These are phyloP conservation scores for Chorisops tibialis DNA, from an alignment of 2,888 invertebrate genomes.

Conservation along the genomic window DNA sequence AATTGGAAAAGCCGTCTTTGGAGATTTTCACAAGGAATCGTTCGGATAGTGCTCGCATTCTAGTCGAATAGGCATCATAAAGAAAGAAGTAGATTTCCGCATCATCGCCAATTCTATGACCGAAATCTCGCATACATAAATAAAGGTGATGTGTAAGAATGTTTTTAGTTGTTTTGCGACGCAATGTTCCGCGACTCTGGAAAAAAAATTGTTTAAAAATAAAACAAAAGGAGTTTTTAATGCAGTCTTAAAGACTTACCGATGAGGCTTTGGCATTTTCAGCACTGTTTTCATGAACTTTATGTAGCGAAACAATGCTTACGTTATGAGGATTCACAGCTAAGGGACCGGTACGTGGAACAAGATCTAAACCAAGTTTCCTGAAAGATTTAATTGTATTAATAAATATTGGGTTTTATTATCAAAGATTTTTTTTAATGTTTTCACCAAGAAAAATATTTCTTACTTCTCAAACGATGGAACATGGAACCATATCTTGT, in stretches of 20 bases:
- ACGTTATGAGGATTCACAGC: constrained; percentile 87
- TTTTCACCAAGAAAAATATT: no score
- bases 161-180: constrained; percentile 47
- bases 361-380: constrained; percentile 86
- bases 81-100: constrained; percentile 84
- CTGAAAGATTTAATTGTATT: constrained; percentile 55
- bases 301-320: constrained; percentile 84
- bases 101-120: constrained; percentile 83
- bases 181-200: constrained; percentile 51
- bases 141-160: constrained; percentile 73
- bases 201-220: constrained; percentile 13
- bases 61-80: constrained; percentile 67
- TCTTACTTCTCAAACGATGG: no score
- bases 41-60: constrained; percentile 79
- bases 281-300: constrained; percentile 73
- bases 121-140: constrained; percentile 85
- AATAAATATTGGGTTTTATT: no score
- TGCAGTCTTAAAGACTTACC: constrained; percentile 57
- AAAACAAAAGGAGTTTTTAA: no score
- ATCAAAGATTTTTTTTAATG: no score
- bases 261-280: constrained; percentile 65
- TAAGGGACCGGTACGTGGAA: constrained; percentile 83
- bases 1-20: constrained; percentile 85
- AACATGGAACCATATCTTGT: no score
- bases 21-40: constrained; percentile 84